Evolutionary conservation across 2,888 invertebrate genomes (phyloP).

Genomic region (Cyaniris semiargus): DNA sequence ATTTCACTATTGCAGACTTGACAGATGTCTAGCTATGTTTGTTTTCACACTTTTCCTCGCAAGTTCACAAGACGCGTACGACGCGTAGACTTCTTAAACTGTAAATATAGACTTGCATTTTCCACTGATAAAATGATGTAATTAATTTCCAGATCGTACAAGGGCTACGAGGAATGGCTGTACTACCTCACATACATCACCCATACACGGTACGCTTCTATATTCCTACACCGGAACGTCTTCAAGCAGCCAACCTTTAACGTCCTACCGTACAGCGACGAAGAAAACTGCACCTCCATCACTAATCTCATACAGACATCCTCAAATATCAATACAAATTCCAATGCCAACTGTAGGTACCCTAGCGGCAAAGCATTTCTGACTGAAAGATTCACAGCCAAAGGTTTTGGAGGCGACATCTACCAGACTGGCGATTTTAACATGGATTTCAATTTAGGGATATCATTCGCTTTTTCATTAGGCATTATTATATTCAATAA

Average conservation of each 20-base stretch:
- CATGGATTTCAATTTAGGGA: conserved; percentile 88
- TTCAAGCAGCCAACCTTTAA: conserved; percentile 82
- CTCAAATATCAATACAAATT: conserved; percentile 68
- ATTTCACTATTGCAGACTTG: too few relatives aligned
- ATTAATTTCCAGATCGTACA: conserved; percentile 82
- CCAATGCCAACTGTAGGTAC: conserved; percentile 83
- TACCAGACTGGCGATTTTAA: conserved; percentile 82
- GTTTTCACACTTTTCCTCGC: too few relatives aligned
- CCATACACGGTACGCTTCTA: conserved; percentile 89
- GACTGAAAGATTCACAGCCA: conserved; percentile 84
- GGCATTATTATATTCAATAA: conserved; percentile 91
- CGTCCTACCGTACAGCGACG: conserved; percentile 73
- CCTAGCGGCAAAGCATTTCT: conserved; percentile 86
- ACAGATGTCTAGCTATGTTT: too few relatives aligned
- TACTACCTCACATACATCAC: conserved; percentile 89
- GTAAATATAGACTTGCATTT: too few relatives aligned
- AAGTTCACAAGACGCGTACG: too few relatives aligned
- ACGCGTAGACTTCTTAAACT: too few relatives aligned
- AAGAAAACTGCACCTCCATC: conserved; percentile 79
- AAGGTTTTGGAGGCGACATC: conserved; percentile 77
- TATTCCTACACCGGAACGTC: conserved; percentile 86
- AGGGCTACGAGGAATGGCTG: conserved; percentile 90
- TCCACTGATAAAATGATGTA: background rate
- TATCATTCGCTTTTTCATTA: conserved; percentile 90
- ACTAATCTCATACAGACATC: conserved; percentile 79